Evolutionary conservation across 2,113 vertebrate genomes (phyloP).

Genomic region (Glaucomys volans): DNA sequence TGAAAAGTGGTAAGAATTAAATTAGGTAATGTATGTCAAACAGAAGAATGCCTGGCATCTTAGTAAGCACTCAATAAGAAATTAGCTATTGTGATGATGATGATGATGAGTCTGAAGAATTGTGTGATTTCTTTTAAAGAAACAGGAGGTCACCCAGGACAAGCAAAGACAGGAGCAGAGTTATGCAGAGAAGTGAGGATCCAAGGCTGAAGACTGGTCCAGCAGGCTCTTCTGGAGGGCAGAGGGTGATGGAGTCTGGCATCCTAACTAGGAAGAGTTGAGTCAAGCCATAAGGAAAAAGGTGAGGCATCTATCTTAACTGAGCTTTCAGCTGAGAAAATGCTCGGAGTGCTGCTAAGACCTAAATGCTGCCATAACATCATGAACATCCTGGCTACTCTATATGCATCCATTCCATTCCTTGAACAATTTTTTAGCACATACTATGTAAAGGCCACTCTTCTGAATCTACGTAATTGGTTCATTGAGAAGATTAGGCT

Average conservation of each 20-base stretch:
- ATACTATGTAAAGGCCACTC: background rate
- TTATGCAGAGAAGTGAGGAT: background rate
- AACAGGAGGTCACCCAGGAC: background rate
- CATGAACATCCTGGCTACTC: background rate
- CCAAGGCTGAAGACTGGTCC: background rate
- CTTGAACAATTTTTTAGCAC: background rate
- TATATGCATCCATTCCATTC: background rate
- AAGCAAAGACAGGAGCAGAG: background rate
- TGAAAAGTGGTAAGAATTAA: background rate
- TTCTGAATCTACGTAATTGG: no score
- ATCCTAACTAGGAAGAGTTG: background rate
- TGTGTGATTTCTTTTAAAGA: constrained; percentile 25
- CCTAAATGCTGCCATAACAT: background rate
- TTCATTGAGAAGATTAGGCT: no score
- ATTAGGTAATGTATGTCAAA: background rate
- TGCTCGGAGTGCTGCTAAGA: background rate
- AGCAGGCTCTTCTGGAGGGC: background rate
- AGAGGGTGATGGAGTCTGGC: accelerated
- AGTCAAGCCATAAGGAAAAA: background rate
- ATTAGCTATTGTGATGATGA: background rate
- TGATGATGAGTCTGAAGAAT: background rate
- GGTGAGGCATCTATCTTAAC: background rate
- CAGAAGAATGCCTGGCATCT: background rate
- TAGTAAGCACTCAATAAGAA: background rate
- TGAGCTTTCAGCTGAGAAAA: background rate